Evolutionary conservation across 1,140 invertebrate species (phyloP).

Genomic region (Drosophila repleta): DNA sequence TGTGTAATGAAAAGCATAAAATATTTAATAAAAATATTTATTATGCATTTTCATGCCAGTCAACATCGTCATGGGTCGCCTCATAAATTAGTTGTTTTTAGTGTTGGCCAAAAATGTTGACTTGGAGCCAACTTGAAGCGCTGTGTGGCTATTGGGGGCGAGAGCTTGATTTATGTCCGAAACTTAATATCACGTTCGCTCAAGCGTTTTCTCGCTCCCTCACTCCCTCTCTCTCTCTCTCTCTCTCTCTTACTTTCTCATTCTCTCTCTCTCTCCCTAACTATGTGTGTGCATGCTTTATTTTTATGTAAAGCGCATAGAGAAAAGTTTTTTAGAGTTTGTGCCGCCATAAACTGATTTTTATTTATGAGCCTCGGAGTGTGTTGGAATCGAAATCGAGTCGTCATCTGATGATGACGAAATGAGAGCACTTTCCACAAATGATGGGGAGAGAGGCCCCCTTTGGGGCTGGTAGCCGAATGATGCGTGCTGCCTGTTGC

Average conservation of each 20-base stretch:
- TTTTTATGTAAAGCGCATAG: constrained; percentile 81
- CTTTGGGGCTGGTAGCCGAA: constrained; percentile 40
- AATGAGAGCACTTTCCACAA: constrained; percentile 63
- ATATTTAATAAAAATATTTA: constrained; percentile 81
- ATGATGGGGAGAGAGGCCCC: constrained; percentile 8
- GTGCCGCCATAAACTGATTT: constrained; percentile 77
- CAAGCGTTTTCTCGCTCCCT: constrained; percentile 54
- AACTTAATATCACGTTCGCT: constrained; percentile 79
- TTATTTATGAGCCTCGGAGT: constrained; percentile 69
- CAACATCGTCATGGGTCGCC: constrained; percentile 43
- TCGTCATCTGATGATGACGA: constrained; percentile 72
- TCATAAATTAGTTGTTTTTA: constrained; percentile 80
- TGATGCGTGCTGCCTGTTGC: constrained; percentile 36
- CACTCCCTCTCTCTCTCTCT: constrained; percentile 14
- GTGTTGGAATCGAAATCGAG: constrained; percentile 66
- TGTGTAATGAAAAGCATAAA: constrained; percentile 80
- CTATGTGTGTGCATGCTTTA: constrained; percentile 58
- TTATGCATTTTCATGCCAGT: constrained; percentile 61
- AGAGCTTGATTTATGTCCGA: constrained; percentile 78
- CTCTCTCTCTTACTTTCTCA: not conserved
- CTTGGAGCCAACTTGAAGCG: constrained; percentile 35
- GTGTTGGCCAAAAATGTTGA: constrained; percentile 68
- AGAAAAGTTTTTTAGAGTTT: constrained; percentile 79
- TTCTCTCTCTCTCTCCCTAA: too few relatives aligned
- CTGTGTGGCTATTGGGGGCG: constrained; percentile 50